Conservation (phyloP, 92 coral and sea anemone genomes). For the Diadumene lineata region DNA sequence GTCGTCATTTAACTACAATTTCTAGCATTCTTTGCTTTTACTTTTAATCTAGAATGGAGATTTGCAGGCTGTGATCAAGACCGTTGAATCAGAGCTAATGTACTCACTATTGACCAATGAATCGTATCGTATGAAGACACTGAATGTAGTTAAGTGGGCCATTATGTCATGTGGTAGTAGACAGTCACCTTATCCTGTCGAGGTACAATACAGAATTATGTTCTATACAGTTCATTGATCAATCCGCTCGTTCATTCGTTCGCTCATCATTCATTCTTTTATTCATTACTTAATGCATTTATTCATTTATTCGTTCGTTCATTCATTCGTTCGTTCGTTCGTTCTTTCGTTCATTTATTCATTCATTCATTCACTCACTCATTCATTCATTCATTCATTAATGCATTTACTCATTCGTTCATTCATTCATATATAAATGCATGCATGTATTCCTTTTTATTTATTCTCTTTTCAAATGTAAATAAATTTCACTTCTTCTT, state of each 20-base stretch:
- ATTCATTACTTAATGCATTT: too few relatives aligned
- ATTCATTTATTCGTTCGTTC: too few relatives aligned
- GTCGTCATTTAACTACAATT: too few relatives aligned
- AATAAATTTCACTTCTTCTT: too few relatives aligned
- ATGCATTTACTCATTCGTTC: too few relatives aligned
- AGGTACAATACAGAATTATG: neutral
- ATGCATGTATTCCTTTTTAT: neutral
- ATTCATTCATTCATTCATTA: too few relatives aligned
- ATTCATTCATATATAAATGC: too few relatives aligned
- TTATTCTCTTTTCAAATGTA: neutral
- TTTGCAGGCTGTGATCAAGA: constrained; percentile 1
- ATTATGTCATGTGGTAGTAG: neutral
- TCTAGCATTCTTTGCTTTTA: too few relatives aligned
- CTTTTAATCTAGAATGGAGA: neutral
- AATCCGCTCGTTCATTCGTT: too few relatives aligned
- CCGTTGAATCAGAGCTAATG: constrained; percentile 16
- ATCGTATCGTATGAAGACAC: neutral
- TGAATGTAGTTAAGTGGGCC: constrained; percentile 20
- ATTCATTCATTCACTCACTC: too few relatives aligned
- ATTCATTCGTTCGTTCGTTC: too few relatives aligned
- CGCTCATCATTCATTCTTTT: neutral
- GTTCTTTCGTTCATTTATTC: too few relatives aligned
- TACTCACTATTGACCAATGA: constrained; percentile 1
- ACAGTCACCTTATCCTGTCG: neutral
- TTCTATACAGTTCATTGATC: neutral